Percentiles rank a stretch among this genome's conserved stretches.
Conservation (phyloP, 2,113 vertebrate genomes). For the Rhineura floridana region DNA sequence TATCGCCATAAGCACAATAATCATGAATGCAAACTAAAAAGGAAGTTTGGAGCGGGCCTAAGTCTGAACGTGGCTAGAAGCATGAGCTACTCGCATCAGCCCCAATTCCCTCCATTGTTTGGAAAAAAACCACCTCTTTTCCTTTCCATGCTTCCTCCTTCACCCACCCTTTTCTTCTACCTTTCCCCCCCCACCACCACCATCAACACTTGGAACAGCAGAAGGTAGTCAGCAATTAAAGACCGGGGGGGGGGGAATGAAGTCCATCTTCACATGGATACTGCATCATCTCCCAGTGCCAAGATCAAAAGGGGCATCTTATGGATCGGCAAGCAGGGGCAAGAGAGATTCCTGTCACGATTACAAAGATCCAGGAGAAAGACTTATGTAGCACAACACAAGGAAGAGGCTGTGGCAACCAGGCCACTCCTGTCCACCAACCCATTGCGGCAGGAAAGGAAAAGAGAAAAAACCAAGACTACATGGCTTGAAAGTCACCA, state of each 20-base stretch:
- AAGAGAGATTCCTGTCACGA: conserved; percentile 8
- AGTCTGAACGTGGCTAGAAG: background rate
- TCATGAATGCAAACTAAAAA: too few species aligned
- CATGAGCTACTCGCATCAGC: background rate
- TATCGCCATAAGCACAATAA: too few species aligned
- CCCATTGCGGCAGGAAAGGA: background rate
- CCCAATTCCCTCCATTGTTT: background rate
- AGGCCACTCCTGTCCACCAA: background rate
- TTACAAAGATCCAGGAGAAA: background rate
- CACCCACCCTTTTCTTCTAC: background rate
- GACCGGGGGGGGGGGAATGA: background rate
- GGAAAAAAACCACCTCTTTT: background rate
- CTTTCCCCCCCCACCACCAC: background rate
- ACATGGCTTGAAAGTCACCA: background rate
- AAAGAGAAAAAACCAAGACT: too few species aligned
- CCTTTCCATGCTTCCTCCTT: background rate
- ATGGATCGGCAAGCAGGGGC: background rate
- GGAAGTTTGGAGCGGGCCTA: background rate
- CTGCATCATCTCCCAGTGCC: background rate
- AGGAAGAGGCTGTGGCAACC: background rate
- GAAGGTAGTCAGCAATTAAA: background rate
- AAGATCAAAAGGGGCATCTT: conserved; percentile 35
- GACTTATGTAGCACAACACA: background rate
- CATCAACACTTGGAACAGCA: background rate
- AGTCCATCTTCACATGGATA: background rate